These are phyloP conservation scores for Ramphastos sulfuratus DNA, from an alignment of 2,113 vertebrate species.

Conservation along the genomic window DNA sequence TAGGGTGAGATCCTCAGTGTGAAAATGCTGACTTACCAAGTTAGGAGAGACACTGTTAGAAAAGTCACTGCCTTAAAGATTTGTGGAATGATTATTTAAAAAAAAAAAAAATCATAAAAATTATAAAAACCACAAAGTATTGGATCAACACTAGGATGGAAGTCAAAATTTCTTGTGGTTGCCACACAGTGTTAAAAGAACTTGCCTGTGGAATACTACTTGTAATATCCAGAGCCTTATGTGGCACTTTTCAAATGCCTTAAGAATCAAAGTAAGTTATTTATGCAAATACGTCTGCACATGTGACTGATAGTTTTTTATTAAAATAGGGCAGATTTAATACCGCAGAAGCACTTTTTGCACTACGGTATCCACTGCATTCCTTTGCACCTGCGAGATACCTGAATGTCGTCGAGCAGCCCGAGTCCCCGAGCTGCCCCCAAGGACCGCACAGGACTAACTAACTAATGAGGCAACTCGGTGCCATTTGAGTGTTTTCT, in stretches of 20 bases:
- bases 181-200: too few relatives aligned
- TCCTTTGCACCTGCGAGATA: accelerated
- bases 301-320: accelerated
- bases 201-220: neutral
- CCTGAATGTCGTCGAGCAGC: accelerated
- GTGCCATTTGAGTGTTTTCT: neutral
- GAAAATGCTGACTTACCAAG: neutral
- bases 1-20: neutral
- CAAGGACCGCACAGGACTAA: accelerated
- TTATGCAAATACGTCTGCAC: neutral
- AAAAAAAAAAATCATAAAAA: accelerated
- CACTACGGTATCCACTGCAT: accelerated
- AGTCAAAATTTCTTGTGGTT: neutral
- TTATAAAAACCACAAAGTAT: accelerated
- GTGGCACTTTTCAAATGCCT: neutral
- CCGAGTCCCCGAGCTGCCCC: accelerated
- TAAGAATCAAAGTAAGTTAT: neutral
- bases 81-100: neutral
- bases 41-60: neutral
- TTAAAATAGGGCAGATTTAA: neutral
- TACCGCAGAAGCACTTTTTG: accelerated
- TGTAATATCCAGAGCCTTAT: neutral
- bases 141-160: neutral
- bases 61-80: neutral
- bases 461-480: accelerated